Percentiles rank a stretch among this genome's conserved stretches.
phyloP scores from a whole-genome alignment of 35 echinoderm and acorn worm species.

The Antedon bifida region DNA sequence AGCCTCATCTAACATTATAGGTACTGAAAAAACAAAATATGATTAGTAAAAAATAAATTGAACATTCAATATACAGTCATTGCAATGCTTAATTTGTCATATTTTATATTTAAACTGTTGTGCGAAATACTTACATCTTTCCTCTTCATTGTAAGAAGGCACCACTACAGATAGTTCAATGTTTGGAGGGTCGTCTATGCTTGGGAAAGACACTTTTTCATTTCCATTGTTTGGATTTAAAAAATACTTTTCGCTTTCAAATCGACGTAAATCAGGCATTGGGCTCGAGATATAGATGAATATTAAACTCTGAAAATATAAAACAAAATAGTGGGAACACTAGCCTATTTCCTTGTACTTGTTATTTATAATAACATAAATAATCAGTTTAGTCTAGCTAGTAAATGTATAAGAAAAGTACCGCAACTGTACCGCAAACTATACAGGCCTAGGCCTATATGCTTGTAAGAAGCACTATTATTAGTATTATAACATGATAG shows the following conservation, averaged over 20 bases:
- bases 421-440: too few relatives aligned
- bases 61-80: not conserved
- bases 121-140: conserved; percentile 53
- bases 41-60: not conserved
- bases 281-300: conserved; percentile 55
- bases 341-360: too few relatives aligned
- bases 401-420: too few relatives aligned
- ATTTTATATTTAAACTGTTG: too few relatives aligned
- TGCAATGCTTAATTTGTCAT: not conserved
- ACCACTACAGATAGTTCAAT: conserved; percentile 82
- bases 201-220: conserved; percentile 54
- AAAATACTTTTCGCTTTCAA: conserved; percentile 83
- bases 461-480: too few relatives aligned
- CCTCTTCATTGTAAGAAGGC: conserved; percentile 95
- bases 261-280: conserved; percentile 37
- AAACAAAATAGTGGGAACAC: not conserved
- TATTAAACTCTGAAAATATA: conserved; percentile 31
- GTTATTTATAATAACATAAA: too few relatives aligned
- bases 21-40: conserved; percentile 36
- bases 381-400: too few relatives aligned
- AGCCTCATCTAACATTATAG: conserved; percentile 86
- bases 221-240: conserved; percentile 47
- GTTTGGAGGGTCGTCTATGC: conserved; percentile 45
- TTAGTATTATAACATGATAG: too few relatives aligned
- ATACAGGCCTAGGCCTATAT: too few relatives aligned